Conservation (phyloP, 2,113 vertebrate species). For the Otolemur garnettii region DNA sequence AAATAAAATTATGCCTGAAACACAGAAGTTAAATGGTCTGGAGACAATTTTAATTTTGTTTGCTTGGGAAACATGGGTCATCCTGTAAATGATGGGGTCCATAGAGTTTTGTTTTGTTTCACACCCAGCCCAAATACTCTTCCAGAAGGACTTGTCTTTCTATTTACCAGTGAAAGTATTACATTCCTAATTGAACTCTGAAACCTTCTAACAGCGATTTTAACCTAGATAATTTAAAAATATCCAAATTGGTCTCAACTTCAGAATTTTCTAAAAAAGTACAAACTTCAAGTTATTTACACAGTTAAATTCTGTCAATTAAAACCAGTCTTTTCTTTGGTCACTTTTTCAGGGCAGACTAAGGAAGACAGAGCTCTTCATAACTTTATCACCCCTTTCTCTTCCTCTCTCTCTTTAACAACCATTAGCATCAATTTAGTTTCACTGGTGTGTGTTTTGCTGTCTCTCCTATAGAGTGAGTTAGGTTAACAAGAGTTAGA, state of each 20-base stretch:
- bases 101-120: conserved; percentile 24
- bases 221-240: conserved; percentile 42
- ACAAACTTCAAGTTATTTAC: conserved; percentile 1
- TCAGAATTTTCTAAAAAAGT: conserved; percentile 45
- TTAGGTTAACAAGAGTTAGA: conserved; percentile 23
- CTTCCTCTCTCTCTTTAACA: not conserved
- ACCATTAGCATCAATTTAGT: not conserved
- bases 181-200: conserved; percentile 46
- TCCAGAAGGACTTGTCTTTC: not conserved
- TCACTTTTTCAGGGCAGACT: not conserved
- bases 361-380: not conserved
- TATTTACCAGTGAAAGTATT: conserved; percentile 36
- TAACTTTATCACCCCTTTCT: not conserved
- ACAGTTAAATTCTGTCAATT: conserved; percentile 21
- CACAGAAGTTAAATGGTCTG: not conserved
- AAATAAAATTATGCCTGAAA: conserved; percentile 37
- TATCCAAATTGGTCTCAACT: conserved; percentile 18
- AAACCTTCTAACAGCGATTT: conserved; percentile 31
- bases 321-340: not conserved
- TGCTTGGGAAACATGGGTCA: not conserved
- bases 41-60: conserved; percentile 23
- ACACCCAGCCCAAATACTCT: conserved; percentile 27
- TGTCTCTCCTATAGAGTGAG: conserved; percentile 2
- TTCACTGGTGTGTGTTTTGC: conserved; percentile 1
- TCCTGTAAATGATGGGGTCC: not conserved